Percentiles rank a stretch among this genome's conserved stretches.
These are phyloP conservation scores for Spilogale gracilis DNA, from an alignment of 2,113 vertebrate genomes.

Conservation along the genomic window DNA sequence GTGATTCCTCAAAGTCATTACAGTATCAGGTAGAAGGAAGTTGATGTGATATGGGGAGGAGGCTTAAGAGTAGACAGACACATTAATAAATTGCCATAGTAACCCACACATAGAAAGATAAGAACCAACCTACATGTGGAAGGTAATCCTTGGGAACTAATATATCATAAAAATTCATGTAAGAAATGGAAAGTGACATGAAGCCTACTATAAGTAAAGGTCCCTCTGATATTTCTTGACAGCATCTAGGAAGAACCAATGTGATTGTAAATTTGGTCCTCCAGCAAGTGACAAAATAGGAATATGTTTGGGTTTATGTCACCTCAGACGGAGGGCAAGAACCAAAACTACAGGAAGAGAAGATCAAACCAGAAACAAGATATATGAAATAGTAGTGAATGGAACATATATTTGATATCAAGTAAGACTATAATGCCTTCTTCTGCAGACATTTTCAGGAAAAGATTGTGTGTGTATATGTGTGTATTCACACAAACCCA, in stretches of 20 bases:
- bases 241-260: not conserved
- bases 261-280: not conserved
- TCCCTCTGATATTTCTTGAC: not conserved
- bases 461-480: not conserved
- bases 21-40: not conserved
- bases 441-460: not conserved
- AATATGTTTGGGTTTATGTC: not conserved
- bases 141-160: not conserved
- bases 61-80: not conserved
- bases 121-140: not conserved
- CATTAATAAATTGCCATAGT: not conserved
- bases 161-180: not conserved
- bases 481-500: not conserved
- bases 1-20: not conserved
- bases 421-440: not conserved
- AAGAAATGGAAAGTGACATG: not conserved
- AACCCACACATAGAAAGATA: not conserved
- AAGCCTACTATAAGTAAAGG: not conserved
- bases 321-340: not conserved
- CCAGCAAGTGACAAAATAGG: conserved; percentile 9
- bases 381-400: not conserved
- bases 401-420: conserved; percentile 9
- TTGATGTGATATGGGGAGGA: not conserved
- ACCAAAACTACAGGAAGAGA: not conserved
- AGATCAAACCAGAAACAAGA: not conserved